These are phyloP conservation scores for Entelurus aequoreus DNA, from an alignment of 2,113 vertebrate species.

Conservation along the genomic window DNA sequence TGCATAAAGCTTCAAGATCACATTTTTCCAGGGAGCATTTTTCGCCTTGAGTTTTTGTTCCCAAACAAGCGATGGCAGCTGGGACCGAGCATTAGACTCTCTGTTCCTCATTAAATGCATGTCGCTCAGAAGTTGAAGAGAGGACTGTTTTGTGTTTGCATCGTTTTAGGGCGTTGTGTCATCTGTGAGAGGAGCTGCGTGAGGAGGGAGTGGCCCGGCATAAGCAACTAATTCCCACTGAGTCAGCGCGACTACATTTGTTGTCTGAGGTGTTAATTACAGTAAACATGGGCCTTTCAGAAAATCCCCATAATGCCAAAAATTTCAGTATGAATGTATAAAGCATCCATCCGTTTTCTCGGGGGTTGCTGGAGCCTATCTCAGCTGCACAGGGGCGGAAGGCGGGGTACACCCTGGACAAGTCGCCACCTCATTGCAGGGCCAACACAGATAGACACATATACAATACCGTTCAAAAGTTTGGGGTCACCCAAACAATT, in stretches of 20 bases:
- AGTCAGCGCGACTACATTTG: slow-evolving; percentile 35
- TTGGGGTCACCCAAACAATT: too few species aligned
- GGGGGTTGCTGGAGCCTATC: too few species aligned
- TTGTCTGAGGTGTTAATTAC: slow-evolving; percentile 5
- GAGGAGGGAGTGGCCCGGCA: slow-evolving; percentile 29
- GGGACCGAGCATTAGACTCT: slow-evolving; percentile 37
- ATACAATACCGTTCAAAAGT: too few species aligned
- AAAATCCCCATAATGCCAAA: neutral
- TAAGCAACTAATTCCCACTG: slow-evolving; percentile 29
- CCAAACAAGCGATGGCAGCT: slow-evolving; percentile 51
- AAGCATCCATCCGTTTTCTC: too few species aligned
- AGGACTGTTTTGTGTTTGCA: slow-evolving; percentile 49
- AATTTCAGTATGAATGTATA: neutral
- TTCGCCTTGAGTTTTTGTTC: slow-evolving; percentile 23
- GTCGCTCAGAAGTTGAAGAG: slow-evolving; percentile 38
- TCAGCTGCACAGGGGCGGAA: too few species aligned
- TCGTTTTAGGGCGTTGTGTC: slow-evolving; percentile 37
- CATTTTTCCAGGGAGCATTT: neutral
- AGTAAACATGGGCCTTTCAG: neutral
- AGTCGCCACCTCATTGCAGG: too few species aligned
- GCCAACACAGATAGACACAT: too few species aligned
- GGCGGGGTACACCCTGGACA: too few species aligned
- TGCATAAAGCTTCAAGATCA: neutral
- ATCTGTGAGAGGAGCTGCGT: slow-evolving; percentile 37
- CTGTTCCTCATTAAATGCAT: slow-evolving; percentile 53